phyloP scores from a whole-genome alignment of 2,888 invertebrate species.

The Acanthosepion pharaonis region DNA sequence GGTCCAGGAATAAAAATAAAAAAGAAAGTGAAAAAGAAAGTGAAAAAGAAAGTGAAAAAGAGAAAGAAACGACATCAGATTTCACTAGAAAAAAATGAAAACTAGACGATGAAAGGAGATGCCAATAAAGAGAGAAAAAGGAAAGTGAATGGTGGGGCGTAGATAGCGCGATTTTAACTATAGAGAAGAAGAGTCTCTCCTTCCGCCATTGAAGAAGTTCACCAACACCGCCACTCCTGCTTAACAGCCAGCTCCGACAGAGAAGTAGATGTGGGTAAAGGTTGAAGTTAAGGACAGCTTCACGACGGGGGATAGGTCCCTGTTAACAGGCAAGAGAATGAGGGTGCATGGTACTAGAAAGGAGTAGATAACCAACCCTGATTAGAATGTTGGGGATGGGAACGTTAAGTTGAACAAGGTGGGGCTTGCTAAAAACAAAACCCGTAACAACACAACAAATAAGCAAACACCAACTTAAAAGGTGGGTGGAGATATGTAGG shows the following conservation, averaged over 20 bases:
- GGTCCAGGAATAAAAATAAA: not conserved
- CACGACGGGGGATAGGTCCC: not conserved
- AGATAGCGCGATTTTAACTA: not conserved
- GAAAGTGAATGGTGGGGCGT: not conserved
- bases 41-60: not conserved
- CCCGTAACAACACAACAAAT: not conserved
- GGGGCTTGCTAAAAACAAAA: not conserved
- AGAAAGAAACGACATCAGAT: not conserved
- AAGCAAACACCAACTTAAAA: not conserved
- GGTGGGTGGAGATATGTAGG: slow-evolving; percentile 15
- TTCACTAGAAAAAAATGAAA: not conserved
- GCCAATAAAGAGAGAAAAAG: not conserved
- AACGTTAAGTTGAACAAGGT: not conserved
- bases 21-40: not conserved
- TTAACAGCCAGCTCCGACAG: not conserved
- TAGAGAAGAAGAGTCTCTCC: not conserved
- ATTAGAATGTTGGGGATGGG: not conserved
- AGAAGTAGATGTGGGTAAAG: slow-evolving; percentile 20
- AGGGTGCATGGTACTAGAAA: not conserved
- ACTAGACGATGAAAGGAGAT: not conserved
- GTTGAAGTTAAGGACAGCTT: not conserved
- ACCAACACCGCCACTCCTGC: not conserved
- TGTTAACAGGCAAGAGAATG: not conserved
- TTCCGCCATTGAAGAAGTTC: not conserved
- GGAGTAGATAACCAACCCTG: not conserved